These are phyloP conservation scores for Phylloscopus collybita DNA, from an alignment of 2,797 vertebrate species.

Conservation along the genomic window DNA sequence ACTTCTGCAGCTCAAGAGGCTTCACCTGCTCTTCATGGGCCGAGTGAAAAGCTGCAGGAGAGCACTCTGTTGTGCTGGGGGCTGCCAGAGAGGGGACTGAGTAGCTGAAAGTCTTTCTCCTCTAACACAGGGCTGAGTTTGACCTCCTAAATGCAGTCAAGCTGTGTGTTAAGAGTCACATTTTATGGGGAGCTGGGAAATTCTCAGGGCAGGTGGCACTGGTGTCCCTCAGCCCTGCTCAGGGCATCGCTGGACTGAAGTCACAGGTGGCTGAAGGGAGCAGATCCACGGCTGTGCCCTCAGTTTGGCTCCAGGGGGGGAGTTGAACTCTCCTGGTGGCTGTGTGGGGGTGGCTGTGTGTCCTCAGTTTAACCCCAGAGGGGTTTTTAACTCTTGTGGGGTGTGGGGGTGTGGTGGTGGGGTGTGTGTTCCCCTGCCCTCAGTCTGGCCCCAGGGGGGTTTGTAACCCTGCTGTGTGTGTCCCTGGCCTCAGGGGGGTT, in stretches of 20 bases:
- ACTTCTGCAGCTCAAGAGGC: background rate
- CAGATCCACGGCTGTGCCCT: background rate
- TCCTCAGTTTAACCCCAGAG: too few species aligned
- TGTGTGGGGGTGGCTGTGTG: background rate
- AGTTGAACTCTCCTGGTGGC: background rate
- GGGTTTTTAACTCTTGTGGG: background rate
- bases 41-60: background rate
- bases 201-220: background rate
- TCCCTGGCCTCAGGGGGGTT: slow-evolving; percentile 72
- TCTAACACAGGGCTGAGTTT: background rate
- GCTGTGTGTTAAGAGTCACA: background rate
- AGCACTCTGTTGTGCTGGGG: background rate
- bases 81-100: background rate
- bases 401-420: too few species aligned
- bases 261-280: background rate
- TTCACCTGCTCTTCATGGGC: background rate
- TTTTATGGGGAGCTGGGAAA: background rate
- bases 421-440: too few species aligned
- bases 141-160: background rate
- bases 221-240: background rate
- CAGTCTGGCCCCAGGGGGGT: too few species aligned
- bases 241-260: background rate
- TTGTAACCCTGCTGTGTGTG: too few species aligned
- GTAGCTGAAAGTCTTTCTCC: background rate
- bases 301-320: background rate